phyloP scores from a whole-genome alignment of 2,113 vertebrate species.

The Pituophis catenifer region DNA sequence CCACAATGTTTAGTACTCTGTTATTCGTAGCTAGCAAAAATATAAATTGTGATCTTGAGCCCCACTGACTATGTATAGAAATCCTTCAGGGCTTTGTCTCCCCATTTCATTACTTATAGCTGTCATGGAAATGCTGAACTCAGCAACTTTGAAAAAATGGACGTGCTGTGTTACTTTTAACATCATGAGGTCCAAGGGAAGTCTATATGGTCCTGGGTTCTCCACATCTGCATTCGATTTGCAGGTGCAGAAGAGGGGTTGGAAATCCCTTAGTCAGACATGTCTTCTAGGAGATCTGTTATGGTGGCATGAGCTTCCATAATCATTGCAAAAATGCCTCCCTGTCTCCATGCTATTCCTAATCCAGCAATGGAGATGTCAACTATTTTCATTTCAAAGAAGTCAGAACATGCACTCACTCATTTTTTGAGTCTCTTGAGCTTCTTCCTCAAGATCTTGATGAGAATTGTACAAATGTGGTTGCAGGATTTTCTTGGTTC shows the following conservation, averaged over 20 bases:
- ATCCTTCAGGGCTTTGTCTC: neutral
- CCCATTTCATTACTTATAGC: neutral
- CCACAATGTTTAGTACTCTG: neutral
- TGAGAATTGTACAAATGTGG: neutral
- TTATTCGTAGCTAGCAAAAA: neutral
- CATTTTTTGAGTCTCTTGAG: neutral
- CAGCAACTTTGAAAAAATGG: neutral
- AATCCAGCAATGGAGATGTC: neutral
- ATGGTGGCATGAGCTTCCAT: neutral
- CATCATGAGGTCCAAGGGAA: neutral
- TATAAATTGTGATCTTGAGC: neutral
- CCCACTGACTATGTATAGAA: neutral
- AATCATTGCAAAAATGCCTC: neutral
- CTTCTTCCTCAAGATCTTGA: neutral
- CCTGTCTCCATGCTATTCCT: neutral
- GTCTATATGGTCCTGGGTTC: neutral
- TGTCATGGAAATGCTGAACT: neutral
- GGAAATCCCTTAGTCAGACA: neutral
- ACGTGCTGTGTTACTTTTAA: neutral
- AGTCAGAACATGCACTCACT: neutral
- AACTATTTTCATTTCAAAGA: neutral
- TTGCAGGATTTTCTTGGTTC: neutral
- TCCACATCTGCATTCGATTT: neutral
- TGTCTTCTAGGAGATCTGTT: neutral
- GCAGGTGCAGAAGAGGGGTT: neutral